Conservation (phyloP, 2,113 vertebrate species). For the Nerophis lumbriciformis region DNA sequence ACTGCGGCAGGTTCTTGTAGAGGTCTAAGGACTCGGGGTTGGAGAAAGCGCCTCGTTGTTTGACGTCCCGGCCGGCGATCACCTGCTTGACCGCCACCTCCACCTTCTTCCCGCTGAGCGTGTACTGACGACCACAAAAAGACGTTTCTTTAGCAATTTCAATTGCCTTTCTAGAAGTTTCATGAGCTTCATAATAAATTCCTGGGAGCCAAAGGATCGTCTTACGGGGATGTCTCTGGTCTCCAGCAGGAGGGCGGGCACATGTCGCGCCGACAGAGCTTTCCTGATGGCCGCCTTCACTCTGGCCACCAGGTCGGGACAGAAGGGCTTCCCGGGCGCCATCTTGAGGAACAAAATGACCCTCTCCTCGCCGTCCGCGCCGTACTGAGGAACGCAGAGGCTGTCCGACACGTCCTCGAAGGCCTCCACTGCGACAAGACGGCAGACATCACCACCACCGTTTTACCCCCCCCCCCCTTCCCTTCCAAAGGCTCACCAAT, state of each 20-base stretch:
- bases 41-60: conserved; percentile 84
- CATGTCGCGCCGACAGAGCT: conserved; percentile 84
- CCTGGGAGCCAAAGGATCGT: not conserved
- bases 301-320: conserved; percentile 69
- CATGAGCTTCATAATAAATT: too few species aligned
- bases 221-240: conserved; percentile 91
- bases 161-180: too few species aligned
- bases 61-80: conserved; percentile 83
- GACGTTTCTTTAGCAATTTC: not conserved
- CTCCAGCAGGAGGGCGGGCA: conserved; percentile 87
- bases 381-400: conserved; percentile 93
- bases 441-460: not conserved
- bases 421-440: conserved; percentile 80
- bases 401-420: conserved; percentile 93
- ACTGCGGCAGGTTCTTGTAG: conserved; percentile 87
- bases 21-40: conserved; percentile 90
- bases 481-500: conserved; percentile 77
- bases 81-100: conserved; percentile 95
- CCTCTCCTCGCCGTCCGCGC: conserved; percentile 82
- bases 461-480: too few species aligned
- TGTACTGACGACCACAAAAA: conserved; percentile 74
- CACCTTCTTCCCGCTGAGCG: conserved; percentile 94
- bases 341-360: conserved; percentile 94
- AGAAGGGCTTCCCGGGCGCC: conserved; percentile 74
- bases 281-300: conserved; percentile 79